Conservation (phyloP, 2,797 vertebrate genomes). For the Lithobates sylvaticus region DNA sequence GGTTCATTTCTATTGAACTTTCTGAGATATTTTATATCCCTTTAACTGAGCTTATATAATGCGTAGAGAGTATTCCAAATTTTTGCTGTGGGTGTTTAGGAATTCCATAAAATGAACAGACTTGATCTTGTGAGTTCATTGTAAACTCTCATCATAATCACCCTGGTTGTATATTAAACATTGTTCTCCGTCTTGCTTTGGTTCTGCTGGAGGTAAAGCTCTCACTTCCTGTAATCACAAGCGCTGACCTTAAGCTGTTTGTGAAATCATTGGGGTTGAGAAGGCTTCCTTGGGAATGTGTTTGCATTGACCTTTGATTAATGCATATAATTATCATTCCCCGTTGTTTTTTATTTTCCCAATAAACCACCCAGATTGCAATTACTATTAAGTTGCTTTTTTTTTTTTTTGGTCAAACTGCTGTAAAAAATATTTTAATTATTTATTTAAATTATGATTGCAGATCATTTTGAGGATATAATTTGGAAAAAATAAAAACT, state of each 20-base stretch:
- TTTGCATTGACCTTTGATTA: constrained; percentile 26
- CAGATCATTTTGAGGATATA: too few species aligned
- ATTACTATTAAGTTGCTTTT: neutral
- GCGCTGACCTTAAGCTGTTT: constrained; percentile 1
- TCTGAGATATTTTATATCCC: too few species aligned
- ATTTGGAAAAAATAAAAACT: too few species aligned
- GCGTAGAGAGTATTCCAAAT: neutral
- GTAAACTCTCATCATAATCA: constrained; percentile 10
- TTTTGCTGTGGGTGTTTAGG: neutral
- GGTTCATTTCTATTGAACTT: too few species aligned
- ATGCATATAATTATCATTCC: constrained; percentile 12
- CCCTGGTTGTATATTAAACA: neutral
- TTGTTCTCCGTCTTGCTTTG: neutral
- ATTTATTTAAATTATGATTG: too few species aligned
- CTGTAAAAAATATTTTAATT: neutral
- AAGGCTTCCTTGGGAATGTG: neutral
- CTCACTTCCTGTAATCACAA: constrained; percentile 29
- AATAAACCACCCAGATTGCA: neutral
- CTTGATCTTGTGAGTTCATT: constrained; percentile 15
- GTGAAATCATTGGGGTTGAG: constrained; percentile 12
- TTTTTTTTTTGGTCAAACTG: neutral
- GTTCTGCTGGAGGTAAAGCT: constrained; percentile 12
- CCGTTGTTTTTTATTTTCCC: neutral
- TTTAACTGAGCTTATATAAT: neutral
- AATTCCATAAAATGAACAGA: neutral